Evolutionary conservation across 2,888 invertebrate genomes (phyloP).

Genomic region (Oscheius sp.): DNA sequence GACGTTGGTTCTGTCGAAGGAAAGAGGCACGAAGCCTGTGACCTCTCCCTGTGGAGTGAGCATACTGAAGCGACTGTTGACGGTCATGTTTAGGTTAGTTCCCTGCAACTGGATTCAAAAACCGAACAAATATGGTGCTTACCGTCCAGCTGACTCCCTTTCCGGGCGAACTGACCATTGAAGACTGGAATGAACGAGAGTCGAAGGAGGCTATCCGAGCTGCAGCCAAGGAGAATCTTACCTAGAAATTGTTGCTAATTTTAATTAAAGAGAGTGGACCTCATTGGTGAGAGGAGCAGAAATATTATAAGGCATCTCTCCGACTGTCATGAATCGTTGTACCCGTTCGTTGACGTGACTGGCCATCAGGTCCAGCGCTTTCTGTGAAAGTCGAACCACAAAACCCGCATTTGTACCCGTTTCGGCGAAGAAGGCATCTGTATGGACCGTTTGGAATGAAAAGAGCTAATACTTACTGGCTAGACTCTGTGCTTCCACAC

Average conservation of each 20-base stretch:
- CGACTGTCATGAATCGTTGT: constrained; percentile 66
- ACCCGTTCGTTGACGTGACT: constrained; percentile 42
- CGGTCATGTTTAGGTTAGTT: constrained; percentile 64
- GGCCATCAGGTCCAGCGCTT: constrained; percentile 38
- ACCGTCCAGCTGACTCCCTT: constrained; percentile 70
- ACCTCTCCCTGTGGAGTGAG: constrained; percentile 63
- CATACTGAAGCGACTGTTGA: constrained; percentile 64
- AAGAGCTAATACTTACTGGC: constrained; percentile 31
- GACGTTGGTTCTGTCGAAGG: constrained; percentile 68
- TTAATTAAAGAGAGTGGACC: constrained; percentile 28
- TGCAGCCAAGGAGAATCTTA: constrained; percentile 60
- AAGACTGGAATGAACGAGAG: constrained; percentile 58
- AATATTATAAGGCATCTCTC: constrained; percentile 69
- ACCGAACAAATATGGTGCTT: constrained; percentile 18
- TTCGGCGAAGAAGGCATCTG: constrained; percentile 69
- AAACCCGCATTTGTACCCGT: constrained; percentile 69
- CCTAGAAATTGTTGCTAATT: constrained; percentile 41
- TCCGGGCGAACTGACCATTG: constrained; percentile 55
- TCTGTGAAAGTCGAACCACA: constrained; percentile 61
- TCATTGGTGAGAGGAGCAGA: constrained; percentile 62
- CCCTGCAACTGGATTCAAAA: constrained; percentile 56
- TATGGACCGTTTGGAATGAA: constrained; percentile 30
- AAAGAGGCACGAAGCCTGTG: constrained; percentile 68
- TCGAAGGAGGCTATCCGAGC: constrained; percentile 62
- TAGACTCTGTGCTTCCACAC: constrained; percentile 30